Evolutionary conservation across 1,140 invertebrate species (phyloP), one percentile per base, ranked within the genome.

Genomic region (Drosophila carrolli): DNA sequence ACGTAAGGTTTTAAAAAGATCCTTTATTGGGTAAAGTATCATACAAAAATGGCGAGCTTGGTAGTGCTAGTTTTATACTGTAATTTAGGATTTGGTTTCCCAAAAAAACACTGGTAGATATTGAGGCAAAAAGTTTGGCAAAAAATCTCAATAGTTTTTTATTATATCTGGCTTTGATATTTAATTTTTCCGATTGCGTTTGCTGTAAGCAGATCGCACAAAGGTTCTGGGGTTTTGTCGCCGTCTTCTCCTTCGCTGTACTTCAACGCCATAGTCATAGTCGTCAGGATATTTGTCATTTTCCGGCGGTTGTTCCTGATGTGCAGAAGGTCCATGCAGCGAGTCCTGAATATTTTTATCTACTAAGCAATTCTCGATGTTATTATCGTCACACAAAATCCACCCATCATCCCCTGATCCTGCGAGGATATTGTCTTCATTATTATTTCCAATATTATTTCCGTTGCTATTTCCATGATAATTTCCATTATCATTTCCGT

Each of bases 131-230:
- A 29, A 9, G 5, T 35, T 65, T 50, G 27, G 46, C 44, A 16
- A 32, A 56, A 68, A 70, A 70, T 70, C 43, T 47, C 10, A 35
- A 38, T 16, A 41, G 27, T 27, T 51, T 29, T 6, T 47, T 8
- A 40, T 3, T 63, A 35, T 6, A 32, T 10, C 13, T 16, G 13
- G 5, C 9, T n/a, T 14, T 3, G 7, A 29, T 47, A 7, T 53
- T 10, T 32, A 10, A 11, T 37, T 38, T 8, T 46, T 32, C 27
- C 14, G 41, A 9, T 57, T 37, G 13, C 78, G 78, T 10, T 47
- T 80, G 47, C 85, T 90, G 65, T 91, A 89, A 1, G 59, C 5
- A 7, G 83, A 88, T n/a, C 77, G 59, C 10, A 73, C 48, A 6
- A 89, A 89, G 27, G 80, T 44, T 11, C 32, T 47, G 0, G 11